A percentile compares a stretch with the other conserved stretches of the same genome.
phyloP scores from a whole-genome alignment of 2,888 invertebrate species.

The Microplitis deprimator region DNA sequence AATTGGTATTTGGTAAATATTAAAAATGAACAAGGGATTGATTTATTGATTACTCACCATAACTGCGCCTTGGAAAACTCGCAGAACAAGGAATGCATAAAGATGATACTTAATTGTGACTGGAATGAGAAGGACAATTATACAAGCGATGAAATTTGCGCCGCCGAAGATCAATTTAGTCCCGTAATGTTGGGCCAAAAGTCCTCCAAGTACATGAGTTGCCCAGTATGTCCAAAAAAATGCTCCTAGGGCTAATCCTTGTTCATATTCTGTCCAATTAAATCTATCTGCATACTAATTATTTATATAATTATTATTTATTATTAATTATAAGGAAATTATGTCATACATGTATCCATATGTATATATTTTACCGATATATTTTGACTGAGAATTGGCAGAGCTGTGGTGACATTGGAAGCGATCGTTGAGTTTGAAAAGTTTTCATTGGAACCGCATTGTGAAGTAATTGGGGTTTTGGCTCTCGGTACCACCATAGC shows the following conservation, averaged over 20 bases:
- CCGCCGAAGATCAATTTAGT: conserved; percentile 79
- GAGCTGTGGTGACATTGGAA: not conserved
- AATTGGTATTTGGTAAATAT: not conserved
- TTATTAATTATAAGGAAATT: not conserved
- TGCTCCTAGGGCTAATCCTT: conserved; percentile 76
- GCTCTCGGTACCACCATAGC: conserved; percentile 73
- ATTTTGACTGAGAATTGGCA: not conserved
- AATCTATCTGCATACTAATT: conserved; percentile 63
- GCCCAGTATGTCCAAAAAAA: conserved; percentile 81
- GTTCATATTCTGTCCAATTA: conserved; percentile 77
- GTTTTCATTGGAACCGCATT: conserved; percentile 28
- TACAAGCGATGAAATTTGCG: conserved; percentile 75
- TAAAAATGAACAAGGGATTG: not conserved
- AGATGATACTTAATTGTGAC: conserved; percentile 74
- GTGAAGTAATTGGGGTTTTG: conserved; percentile 42
- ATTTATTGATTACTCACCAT: conserved; percentile 71
- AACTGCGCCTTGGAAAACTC: conserved; percentile 78
- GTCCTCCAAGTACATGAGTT: conserved; percentile 80
- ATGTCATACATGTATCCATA: not conserved
- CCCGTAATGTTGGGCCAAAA: conserved; percentile 77
- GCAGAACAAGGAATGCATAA: conserved; percentile 73
- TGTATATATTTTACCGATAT: not conserved
- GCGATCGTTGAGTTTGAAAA: not conserved
- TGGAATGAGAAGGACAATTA: conserved; percentile 78
- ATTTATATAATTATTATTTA: not conserved